phyloP scores from a whole-genome alignment of 2,113 vertebrate species.

The Oreochromis spilurus region DNA sequence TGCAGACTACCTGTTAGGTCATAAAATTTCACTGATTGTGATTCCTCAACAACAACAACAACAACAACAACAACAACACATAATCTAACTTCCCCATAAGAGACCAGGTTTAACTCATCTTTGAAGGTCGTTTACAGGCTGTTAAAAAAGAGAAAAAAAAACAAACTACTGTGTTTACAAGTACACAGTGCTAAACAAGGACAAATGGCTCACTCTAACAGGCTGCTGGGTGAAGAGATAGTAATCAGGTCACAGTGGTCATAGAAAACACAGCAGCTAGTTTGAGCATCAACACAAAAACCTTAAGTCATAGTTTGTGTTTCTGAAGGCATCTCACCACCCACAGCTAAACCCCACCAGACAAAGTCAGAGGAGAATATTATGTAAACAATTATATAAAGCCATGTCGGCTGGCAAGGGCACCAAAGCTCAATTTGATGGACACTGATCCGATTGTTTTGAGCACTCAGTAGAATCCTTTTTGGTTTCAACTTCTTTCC shows the following conservation, averaged over 20 bases:
- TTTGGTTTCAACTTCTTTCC: not conserved
- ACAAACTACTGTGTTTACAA: not conserved
- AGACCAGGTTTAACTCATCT: not conserved
- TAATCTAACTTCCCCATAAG: not conserved
- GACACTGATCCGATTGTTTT: not conserved
- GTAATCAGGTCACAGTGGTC: conserved; percentile 18
- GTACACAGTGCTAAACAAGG: not conserved
- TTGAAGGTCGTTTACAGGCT: not conserved
- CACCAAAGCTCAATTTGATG: not conserved
- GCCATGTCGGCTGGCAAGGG: not conserved
- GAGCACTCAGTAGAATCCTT: not conserved
- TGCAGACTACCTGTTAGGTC: not conserved
- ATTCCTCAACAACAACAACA: not conserved
- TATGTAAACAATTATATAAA: conserved; percentile 64
- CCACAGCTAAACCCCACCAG: conserved; percentile 30
- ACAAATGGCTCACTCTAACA: not conserved
- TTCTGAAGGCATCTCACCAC: conserved; percentile 19
- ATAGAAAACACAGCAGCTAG: conserved; percentile 17
- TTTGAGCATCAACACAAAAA: conserved; percentile 40
- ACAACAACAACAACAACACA: not conserved
- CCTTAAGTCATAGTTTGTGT: conserved; percentile 14
- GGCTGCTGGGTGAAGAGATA: conserved; percentile 9
- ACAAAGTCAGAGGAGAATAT: conserved; percentile 38
- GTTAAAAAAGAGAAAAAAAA: not conserved
- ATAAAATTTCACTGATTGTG: not conserved